Conservation (phyloP, 1,140 invertebrate species). For the Drosophila nebulosa region DNA sequence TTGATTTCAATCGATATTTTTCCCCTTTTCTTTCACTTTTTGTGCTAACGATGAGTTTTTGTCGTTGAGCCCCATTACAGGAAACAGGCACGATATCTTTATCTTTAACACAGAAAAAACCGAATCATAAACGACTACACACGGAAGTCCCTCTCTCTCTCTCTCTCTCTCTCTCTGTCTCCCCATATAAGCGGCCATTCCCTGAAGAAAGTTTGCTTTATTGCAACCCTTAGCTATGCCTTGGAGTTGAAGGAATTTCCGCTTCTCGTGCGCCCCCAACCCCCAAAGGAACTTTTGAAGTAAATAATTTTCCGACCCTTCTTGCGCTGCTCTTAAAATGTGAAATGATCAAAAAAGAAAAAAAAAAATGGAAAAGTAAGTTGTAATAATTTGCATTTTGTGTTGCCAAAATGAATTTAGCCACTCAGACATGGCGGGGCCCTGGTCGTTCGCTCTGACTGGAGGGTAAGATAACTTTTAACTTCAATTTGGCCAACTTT, state of each 20-base stretch:
- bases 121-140: conserved; percentile 69
- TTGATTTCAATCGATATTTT: neutral
- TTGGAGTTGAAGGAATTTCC: conserved; percentile 34
- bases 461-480: conserved; percentile 65
- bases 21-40: neutral
- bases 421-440: conserved; percentile 49
- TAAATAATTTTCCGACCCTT: conserved; percentile 64
- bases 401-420: conserved; percentile 75
- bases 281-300: conserved; percentile 21
- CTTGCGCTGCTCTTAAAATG: conserved; percentile 11
- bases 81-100: conserved; percentile 55
- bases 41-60: neutral
- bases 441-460: conserved; percentile 11
- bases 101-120: conserved; percentile 52
- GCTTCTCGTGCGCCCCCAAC: conserved; percentile 8
- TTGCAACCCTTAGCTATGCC: neutral
- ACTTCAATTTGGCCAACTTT: conserved; percentile 68
- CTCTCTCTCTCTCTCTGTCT: no score
- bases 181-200: neutral
- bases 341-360: conserved; percentile 11
- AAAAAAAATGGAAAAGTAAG: conserved; percentile 65
- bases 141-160: no score
- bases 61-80: conserved; percentile 29
- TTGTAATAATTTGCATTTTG: conserved; percentile 78
- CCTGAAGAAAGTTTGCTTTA: conserved; percentile 12